phyloP scores from a whole-genome alignment of 23 tunicate species.

The Diplosoma virens region DNA sequence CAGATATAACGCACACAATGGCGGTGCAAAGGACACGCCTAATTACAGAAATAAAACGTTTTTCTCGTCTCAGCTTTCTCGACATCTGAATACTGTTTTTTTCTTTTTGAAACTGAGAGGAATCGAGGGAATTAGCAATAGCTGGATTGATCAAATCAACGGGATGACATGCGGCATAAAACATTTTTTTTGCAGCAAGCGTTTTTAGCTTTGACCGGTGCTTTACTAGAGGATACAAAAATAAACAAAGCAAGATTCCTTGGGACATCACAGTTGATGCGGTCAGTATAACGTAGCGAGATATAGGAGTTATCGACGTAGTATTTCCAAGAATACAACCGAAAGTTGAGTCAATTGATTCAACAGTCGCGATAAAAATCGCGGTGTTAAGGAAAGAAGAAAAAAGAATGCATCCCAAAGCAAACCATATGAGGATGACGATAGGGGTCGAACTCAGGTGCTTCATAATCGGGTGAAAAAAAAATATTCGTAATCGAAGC shows the following conservation, averaged over 20 bases:
- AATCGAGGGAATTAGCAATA: too few relatives aligned
- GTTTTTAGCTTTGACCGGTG: slow-evolving; percentile 26
- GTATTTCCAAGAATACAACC: slow-evolving; percentile 56
- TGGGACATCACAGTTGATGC: slow-evolving; percentile 58
- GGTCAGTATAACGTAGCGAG: slow-evolving; percentile 64
- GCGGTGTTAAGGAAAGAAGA: slow-evolving; percentile 55
- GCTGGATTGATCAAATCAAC: too few relatives aligned
- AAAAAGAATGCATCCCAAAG: slow-evolving; percentile 21
- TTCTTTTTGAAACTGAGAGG: too few relatives aligned
- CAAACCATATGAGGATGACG: slow-evolving; percentile 39
- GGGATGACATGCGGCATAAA: too few relatives aligned
- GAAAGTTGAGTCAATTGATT: slow-evolving; percentile 18
- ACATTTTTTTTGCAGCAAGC: too few relatives aligned
- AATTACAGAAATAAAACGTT: slow-evolving; percentile 33
- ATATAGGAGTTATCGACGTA: slow-evolving; percentile 43
- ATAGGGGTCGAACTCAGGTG: slow-evolving; percentile 46
- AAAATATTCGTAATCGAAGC: slow-evolving; percentile 64
- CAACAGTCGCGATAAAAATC: slow-evolving; percentile 42
- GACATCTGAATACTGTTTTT: too few relatives aligned
- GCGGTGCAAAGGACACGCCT: slow-evolving; percentile 69
- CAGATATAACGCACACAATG: slow-evolving; percentile 54
- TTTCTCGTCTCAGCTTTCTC: slow-evolving; percentile 34
- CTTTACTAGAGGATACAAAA: slow-evolving; percentile 67
- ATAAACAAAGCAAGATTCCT: slow-evolving; percentile 44
- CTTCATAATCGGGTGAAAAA: slow-evolving; percentile 67